These are phyloP conservation scores for Anguilla anguilla DNA, from an alignment of 2,797 vertebrate species.

Conservation along the genomic window DNA sequence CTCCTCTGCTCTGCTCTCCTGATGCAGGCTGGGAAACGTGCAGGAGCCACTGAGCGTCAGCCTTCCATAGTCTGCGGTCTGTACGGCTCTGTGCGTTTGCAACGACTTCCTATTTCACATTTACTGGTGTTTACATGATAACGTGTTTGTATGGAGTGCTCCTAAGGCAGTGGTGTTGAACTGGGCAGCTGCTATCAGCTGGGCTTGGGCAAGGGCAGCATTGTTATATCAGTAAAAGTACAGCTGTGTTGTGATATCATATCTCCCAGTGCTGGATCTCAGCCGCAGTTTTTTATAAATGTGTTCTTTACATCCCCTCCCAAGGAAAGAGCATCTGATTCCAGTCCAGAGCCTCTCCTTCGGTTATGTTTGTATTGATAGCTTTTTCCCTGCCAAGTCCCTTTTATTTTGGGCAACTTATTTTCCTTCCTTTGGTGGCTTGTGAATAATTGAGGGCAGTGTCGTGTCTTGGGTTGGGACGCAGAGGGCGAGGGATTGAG, in stretches of 20 bases:
- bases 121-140: neutral
- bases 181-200: neutral
- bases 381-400: neutral
- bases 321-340: neutral
- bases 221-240: neutral
- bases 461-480: neutral
- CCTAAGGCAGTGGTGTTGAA: neutral
- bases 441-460: neutral
- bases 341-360: too few relatives aligned
- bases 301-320: neutral
- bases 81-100: neutral
- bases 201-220: neutral
- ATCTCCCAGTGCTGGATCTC: neutral
- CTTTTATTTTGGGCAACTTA: neutral
- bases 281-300: neutral
- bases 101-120: neutral
- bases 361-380: neutral
- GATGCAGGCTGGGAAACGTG: neutral
- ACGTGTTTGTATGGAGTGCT: neutral
- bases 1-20: neutral
- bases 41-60: neutral
- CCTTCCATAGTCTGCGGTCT: neutral
- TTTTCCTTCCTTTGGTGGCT: neutral
- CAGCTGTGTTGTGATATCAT: neutral
- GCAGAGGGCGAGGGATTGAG: neutral